Percentiles rank a stretch among this genome's conserved stretches.
Evolutionary conservation across 2,797 vertebrate species (phyloP).

Genomic region (Acipenser oxyrinchus): DNA sequence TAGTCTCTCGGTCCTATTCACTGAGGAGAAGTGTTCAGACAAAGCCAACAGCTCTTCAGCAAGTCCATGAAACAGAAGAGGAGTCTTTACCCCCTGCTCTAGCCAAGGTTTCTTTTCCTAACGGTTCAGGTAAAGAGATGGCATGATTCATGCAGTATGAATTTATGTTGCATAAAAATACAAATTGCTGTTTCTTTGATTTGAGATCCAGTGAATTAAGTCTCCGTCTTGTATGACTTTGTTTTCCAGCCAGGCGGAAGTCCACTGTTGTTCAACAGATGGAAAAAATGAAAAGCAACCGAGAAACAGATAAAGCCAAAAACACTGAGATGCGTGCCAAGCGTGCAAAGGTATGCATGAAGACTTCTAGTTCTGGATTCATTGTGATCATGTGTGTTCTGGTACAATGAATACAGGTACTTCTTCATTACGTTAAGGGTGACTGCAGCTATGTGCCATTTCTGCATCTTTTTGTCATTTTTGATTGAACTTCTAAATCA

Average conservation of each 20-base stretch:
- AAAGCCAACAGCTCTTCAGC: constrained; percentile 37
- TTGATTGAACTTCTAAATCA: too few relatives aligned
- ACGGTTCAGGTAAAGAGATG: constrained; percentile 39
- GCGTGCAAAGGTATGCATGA: constrained; percentile 66
- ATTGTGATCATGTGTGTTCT: too few relatives aligned
- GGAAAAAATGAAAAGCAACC: constrained; percentile 72
- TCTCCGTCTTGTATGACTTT: constrained; percentile 3
- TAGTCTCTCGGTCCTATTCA: constrained; percentile 47
- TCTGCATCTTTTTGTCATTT: too few relatives aligned
- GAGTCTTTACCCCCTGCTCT: constrained; percentile 33
- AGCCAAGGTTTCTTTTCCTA: constrained; percentile 23
- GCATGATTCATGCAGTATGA: too few relatives aligned
- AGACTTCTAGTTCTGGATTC: too few relatives aligned
- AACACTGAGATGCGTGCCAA: constrained; percentile 64
- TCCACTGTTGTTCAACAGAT: constrained; percentile 65
- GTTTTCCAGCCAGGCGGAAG: constrained; percentile 60
- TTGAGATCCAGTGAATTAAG: background rate
- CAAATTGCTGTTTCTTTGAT: too few relatives aligned
- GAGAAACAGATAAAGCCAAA: constrained; percentile 67
- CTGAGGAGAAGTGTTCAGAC: constrained; percentile 52
- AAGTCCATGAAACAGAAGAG: constrained; percentile 33
- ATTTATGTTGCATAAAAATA: too few relatives aligned
- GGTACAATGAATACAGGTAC: too few relatives aligned
- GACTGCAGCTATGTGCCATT: too few relatives aligned
- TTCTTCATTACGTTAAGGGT: too few relatives aligned